These are phyloP conservation scores for Aurelia sp. DNA, from an alignment of 30 jellyfish, hydroid and myxozoan species.

Conservation along the genomic window DNA sequence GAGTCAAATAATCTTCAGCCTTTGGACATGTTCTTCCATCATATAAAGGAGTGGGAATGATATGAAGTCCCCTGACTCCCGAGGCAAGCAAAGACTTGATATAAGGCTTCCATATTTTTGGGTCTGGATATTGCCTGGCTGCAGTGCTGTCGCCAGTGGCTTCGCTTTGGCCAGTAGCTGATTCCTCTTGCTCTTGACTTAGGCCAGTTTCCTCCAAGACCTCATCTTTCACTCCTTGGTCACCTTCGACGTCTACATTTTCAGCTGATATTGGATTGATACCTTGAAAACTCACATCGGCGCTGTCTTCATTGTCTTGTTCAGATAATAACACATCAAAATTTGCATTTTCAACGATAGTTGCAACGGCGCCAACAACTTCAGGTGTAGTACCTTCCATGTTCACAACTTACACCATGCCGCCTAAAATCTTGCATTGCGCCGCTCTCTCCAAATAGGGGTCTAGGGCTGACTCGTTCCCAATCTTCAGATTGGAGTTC, in stretches of 20 bases:
- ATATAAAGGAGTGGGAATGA: conserved; percentile 37
- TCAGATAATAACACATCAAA: conserved; percentile 63
- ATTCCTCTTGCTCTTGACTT: background rate
- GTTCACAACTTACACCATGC: conserved; percentile 39
- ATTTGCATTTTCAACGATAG: conserved; percentile 50
- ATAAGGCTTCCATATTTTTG: conserved; percentile 86
- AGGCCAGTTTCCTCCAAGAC: background rate
- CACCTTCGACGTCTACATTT: background rate
- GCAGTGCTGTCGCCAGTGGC: no score
- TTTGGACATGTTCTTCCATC: conserved; percentile 54
- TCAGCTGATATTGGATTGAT: conserved; percentile 7
- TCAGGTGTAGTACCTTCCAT: conserved; percentile 66
- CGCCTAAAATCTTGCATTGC: background rate
- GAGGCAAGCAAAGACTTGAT: conserved; percentile 69
- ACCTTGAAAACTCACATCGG: conserved; percentile 33
- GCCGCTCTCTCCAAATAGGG: background rate
- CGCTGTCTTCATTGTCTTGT: conserved; percentile 43
- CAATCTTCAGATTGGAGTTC: background rate
- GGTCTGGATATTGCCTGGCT: conserved; percentile 43
- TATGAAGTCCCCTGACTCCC: conserved; percentile 66
- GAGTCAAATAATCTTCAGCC: conserved; percentile 79
- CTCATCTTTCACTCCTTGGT: background rate
- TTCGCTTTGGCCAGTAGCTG: no score
- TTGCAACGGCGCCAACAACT: conserved; percentile 79
- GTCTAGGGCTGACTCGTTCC: background rate